Evolutionary conservation across 2,797 vertebrate genomes (phyloP), one percentile per base, ranked within the genome.

Genomic region (Hypotaenidia philippensis): DNA sequence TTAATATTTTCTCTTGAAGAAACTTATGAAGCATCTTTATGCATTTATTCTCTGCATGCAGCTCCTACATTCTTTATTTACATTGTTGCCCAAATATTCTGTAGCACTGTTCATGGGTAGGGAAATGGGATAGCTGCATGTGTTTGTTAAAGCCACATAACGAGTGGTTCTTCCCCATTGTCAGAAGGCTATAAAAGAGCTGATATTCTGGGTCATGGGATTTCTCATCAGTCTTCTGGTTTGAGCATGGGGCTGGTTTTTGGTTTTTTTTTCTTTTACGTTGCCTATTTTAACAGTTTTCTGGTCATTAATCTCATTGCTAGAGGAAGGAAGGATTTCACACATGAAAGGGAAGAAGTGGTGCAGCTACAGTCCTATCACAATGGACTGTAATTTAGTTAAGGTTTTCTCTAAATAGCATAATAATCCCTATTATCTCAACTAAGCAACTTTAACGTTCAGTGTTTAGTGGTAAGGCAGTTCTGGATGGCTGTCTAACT

Each of bases 1-100:
- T 65, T 27, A 15, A 10, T 65, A 3, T 18, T 50, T 29, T 47
- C 78, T 5, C 13, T 25, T 9, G 47, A 19, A 9, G 29, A 32
- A 19, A 14, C 15, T 12, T 38, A 13, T 44, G 41, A 19, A 44
- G 41, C 29, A 70, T 44, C 60, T 65, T 53, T 6, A 38, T 5
- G 0, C 23, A 1, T 3, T 52, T 31, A 22, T 53, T 59, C 20
- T 53, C 8, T 18, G 7, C 3, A 0, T 26, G 56, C 41, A 56
- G 2, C 45, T 61, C 18, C 49, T 34, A 0, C 3, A 25, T 10
- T 2, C 59, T 64, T 63, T 4, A 21, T 65, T 65, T 76, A 23
- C 44, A 1, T n/a, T 66, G 52, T 52, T 63, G 57, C 64, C 36
- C 11, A 9, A 40, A 61, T 44, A 2, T 36, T 18, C 26, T 40